These are phyloP conservation scores for Axea sp. DNA, from an alignment of 2,888 invertebrate genomes.

Conservation along the genomic window DNA sequence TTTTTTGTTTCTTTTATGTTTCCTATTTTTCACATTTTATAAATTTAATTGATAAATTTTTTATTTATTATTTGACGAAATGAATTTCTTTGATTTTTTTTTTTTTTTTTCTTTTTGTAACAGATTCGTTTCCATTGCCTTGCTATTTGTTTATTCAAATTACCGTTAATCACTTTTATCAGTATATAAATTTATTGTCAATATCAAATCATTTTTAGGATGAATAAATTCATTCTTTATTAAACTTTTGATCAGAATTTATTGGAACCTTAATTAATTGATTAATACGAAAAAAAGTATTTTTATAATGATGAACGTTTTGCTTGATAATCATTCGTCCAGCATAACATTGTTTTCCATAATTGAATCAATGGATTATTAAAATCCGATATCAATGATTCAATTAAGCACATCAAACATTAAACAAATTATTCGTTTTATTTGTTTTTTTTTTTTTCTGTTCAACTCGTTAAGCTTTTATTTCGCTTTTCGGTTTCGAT, in stretches of 20 bases:
- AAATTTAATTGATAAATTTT: conserved; percentile 50
- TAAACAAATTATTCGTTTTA: conserved; percentile 20
- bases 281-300: neutral
- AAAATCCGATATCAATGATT: conserved; percentile 27
- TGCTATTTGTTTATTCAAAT: neutral
- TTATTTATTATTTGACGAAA: conserved; percentile 38
- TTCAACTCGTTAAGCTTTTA: conserved; percentile 8
- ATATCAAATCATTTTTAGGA: neutral
- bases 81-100: neutral
- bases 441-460: conserved; percentile 4
- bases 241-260: neutral
- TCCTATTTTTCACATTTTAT: too few species aligned
- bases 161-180: neutral
- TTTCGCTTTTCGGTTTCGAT: conserved; percentile 2
- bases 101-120: neutral
- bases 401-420: conserved; percentile 9
- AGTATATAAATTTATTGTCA: neutral
- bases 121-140: too few species aligned
- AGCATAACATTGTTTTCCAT: neutral
- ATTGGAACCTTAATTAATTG: neutral
- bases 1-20: too few species aligned
- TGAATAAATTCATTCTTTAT: conserved; percentile 1
- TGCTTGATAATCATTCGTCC: neutral
- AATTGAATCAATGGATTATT: conserved; percentile 38
- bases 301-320: conserved; percentile 12